Percentiles rank a stretch among this genome's conserved stretches.
phyloP scores from a whole-genome alignment of 2,797 vertebrate genomes.

The Holocentrus rufus region DNA sequence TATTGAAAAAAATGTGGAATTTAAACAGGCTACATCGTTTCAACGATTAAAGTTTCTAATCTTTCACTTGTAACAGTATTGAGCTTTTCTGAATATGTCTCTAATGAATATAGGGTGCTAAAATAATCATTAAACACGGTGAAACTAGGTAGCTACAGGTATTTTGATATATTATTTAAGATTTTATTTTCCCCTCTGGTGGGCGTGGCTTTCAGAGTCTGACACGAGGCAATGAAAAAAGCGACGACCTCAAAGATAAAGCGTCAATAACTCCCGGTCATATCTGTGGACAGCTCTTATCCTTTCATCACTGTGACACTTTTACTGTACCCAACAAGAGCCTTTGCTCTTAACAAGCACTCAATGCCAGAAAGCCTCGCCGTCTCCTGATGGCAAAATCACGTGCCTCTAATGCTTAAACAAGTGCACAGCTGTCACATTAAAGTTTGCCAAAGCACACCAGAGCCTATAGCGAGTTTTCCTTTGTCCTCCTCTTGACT shows the following conservation, averaged over 20 bases:
- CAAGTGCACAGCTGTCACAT: constrained; percentile 2
- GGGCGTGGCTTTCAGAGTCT: too few relatives aligned
- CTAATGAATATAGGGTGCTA: too few relatives aligned
- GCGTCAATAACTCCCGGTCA: background rate
- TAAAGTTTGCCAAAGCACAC: constrained; percentile 3
- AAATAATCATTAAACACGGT: too few relatives aligned
- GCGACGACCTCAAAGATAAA: too few relatives aligned
- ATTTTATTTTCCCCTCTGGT: too few relatives aligned
- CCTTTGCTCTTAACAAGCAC: background rate
- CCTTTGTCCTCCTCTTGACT: constrained; percentile 17
- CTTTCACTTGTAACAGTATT: too few relatives aligned
- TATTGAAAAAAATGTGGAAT: too few relatives aligned
- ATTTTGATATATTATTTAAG: too few relatives aligned
- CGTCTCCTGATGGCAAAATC: background rate
- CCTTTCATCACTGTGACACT: background rate
- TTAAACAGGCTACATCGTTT: too few relatives aligned
- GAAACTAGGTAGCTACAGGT: too few relatives aligned
- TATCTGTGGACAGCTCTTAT: background rate
- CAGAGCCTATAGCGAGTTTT: constrained; percentile 1
- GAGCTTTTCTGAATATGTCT: too few relatives aligned
- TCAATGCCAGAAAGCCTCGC: background rate
- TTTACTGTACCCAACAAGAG: background rate
- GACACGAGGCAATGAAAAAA: background rate
- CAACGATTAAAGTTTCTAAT: too few relatives aligned
- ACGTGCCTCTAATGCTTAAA: background rate